Evolutionary conservation across 2,113 vertebrate species (phyloP).

Genomic region (Chelonoidis abingdonii): DNA sequence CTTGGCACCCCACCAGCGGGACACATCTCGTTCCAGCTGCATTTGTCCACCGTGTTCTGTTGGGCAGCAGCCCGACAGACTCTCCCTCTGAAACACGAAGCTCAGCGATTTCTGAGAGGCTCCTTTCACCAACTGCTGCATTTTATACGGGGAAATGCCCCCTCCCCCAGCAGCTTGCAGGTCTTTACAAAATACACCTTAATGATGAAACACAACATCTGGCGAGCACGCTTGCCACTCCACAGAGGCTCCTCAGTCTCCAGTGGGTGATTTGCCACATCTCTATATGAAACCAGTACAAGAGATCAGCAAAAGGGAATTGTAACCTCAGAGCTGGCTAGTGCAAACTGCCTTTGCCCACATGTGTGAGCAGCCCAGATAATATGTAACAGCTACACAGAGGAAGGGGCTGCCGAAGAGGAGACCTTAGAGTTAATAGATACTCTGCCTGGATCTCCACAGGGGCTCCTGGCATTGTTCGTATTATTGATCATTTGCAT

Average conservation of each 20-base stretch:
- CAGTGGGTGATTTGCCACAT: background rate
- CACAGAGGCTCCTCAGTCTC: background rate
- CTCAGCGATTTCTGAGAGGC: background rate
- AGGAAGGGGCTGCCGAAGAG: background rate
- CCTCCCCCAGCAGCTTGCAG: background rate
- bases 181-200: conserved; percentile 11
- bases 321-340: background rate
- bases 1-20: background rate
- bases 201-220: conserved; percentile 54
- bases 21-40: background rate
- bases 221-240: conserved; percentile 48
- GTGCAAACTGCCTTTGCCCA: accelerated
- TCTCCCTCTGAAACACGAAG: background rate
- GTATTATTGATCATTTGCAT: background rate
- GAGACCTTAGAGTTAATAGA: background rate
- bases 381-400: background rate
- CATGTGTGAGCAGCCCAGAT: accelerated
- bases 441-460: background rate
- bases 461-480: background rate
- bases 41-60: accelerated
- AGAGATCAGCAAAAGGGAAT: background rate
- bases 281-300: accelerated
- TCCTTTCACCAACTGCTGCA: accelerated
- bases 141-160: background rate
- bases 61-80: background rate